phyloP scores from a whole-genome alignment of 2,113 vertebrate genomes.

The Sinocyclocheilus anshuiensis region DNA sequence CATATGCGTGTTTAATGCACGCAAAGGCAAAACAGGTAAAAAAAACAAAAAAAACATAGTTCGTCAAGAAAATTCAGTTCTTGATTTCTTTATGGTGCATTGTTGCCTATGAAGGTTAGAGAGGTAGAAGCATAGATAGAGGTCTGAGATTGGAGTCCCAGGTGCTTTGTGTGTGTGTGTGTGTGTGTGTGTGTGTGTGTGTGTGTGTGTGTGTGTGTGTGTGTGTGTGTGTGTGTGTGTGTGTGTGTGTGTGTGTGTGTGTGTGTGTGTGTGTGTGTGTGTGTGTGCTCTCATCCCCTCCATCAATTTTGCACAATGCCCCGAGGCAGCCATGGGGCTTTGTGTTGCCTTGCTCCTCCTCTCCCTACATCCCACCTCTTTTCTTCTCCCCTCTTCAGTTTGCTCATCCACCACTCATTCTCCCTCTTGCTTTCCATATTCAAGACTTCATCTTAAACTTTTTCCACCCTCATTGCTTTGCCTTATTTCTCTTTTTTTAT shows the following conservation, averaged over 20 bases:
- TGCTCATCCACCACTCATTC: slow-evolving; percentile 60
- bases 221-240: slow-evolving; percentile 42
- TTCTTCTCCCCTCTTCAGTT: slow-evolving; percentile 54
- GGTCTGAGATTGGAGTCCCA: slow-evolving; percentile 45
- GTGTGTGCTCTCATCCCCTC: slow-evolving; percentile 56
- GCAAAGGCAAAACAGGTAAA: background rate
- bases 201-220: slow-evolving; percentile 42
- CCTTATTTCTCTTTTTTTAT: background rate
- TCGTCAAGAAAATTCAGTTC: background rate
- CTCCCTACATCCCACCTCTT: slow-evolving; percentile 52
- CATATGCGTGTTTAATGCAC: slow-evolving; percentile 21
- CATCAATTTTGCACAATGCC: slow-evolving; percentile 60
- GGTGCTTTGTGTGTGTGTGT: slow-evolving; percentile 42
- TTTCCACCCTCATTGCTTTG: background rate
- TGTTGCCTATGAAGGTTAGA: background rate
- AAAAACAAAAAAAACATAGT: background rate
- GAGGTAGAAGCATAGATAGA: slow-evolving; percentile 28
- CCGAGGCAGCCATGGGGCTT: slow-evolving; percentile 52
- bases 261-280: slow-evolving; percentile 32
- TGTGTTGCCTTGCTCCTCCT: slow-evolving; percentile 26
- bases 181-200: slow-evolving; percentile 39
- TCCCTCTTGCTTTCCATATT: slow-evolving; percentile 26
- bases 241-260: slow-evolving; percentile 39
- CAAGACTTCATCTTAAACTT: slow-evolving; percentile 18
- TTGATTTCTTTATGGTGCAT: background rate